Conservation (phyloP, 2,113 vertebrate species). For the Salvelinus sp. region DNA sequence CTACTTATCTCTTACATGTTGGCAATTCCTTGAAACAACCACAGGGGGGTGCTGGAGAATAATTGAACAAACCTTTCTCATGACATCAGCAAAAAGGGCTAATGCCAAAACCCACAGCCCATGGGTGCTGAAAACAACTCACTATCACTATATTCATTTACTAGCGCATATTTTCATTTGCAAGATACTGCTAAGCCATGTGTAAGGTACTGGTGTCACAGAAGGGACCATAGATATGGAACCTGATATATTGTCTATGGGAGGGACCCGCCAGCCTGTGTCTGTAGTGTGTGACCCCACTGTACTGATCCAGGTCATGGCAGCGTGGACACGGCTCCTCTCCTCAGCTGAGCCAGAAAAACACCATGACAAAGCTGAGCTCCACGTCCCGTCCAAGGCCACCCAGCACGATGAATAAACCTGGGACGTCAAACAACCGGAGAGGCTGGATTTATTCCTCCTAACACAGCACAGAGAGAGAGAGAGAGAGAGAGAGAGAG, state of each 20-base stretch:
- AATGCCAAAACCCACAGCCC: background rate
- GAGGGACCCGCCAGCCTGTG: too few relatives aligned
- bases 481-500: background rate
- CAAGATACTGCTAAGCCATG: too few relatives aligned
- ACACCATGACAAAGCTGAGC: slow-evolving; percentile 17
- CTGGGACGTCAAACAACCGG: slow-evolving; percentile 49
- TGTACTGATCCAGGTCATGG: too few relatives aligned
- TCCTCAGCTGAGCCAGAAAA: background rate
- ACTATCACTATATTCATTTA: too few relatives aligned
- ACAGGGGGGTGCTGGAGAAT: slow-evolving; percentile 15
- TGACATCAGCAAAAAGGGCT: slow-evolving; percentile 25
- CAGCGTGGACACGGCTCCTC: too few relatives aligned
- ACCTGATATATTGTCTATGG: too few relatives aligned
- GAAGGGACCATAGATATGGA: too few relatives aligned
- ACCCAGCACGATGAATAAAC: slow-evolving; percentile 60
- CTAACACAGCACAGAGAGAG: background rate
- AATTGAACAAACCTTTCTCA: background rate
- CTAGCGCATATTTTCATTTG: too few relatives aligned
- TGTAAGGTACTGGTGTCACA: too few relatives aligned
- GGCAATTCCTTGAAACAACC: background rate
- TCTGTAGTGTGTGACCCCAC: too few relatives aligned
- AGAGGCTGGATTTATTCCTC: slow-evolving; percentile 53
- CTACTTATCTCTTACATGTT: background rate
- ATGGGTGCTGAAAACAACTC: too few relatives aligned
- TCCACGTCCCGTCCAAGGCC: slow-evolving; percentile 45